Evolutionary conservation across 1,140 invertebrate species (phyloP).

Genomic region (Radopholus similis): DNA sequence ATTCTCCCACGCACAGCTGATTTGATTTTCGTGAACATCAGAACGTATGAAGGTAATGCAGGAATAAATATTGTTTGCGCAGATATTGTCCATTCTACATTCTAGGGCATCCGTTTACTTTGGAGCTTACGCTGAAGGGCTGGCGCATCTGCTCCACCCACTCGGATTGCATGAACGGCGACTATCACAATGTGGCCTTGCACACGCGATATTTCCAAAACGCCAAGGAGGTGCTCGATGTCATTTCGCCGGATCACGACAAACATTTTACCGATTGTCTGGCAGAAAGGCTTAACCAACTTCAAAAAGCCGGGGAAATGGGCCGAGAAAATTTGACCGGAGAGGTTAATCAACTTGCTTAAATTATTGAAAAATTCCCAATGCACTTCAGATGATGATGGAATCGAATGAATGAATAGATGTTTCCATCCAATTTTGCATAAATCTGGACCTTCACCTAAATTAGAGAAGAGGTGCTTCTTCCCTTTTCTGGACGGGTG

Average conservation of each 20-base stretch:
- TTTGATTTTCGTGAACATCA: slow-evolving; percentile 58
- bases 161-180: slow-evolving; percentile 54
- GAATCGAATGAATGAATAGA: too few species aligned
- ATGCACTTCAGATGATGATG: too few species aligned
- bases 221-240: slow-evolving; percentile 43
- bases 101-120: slow-evolving; percentile 52
- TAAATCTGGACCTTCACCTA: too few species aligned
- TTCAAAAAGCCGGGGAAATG: slow-evolving; percentile 13
- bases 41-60: slow-evolving; percentile 50
- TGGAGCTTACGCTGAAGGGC: slow-evolving; percentile 59
- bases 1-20: slow-evolving; percentile 54
- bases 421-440: too few species aligned
- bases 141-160: slow-evolving; percentile 54
- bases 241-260: slow-evolving; percentile 32
- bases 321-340: background rate
- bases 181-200: slow-evolving; percentile 36
- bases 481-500: too few species aligned
- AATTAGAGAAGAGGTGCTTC: too few species aligned
- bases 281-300: slow-evolving; percentile 40
- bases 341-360: background rate
- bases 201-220: slow-evolving; percentile 55
- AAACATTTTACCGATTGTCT: slow-evolving; percentile 47
- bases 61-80: background rate
- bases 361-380: too few species aligned
- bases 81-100: slow-evolving; percentile 6